These are phyloP conservation scores for Physocephala rufipes DNA, from an alignment of 2,888 invertebrate species.

Conservation along the genomic window DNA sequence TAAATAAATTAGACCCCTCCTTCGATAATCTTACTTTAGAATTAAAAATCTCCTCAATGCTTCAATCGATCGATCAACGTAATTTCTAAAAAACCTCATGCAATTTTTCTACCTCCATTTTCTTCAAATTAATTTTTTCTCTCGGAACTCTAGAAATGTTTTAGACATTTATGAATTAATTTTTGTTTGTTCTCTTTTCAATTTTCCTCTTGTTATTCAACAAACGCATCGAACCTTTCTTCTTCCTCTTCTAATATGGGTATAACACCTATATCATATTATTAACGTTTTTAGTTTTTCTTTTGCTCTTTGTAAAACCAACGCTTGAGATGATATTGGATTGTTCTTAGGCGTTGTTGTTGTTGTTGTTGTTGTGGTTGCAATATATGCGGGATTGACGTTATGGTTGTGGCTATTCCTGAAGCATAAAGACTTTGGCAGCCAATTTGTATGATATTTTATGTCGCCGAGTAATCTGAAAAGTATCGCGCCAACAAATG, in stretches of 20 bases:
- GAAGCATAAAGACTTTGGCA: slow-evolving; percentile 22
- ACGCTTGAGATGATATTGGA: slow-evolving; percentile 16
- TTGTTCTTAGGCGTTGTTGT: background rate
- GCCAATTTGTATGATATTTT: slow-evolving; percentile 27
- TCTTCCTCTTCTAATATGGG: background rate
- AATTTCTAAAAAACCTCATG: no score
- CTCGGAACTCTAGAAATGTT: background rate
- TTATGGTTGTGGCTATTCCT: slow-evolving; percentile 2
- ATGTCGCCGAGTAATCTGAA: slow-evolving; percentile 16
- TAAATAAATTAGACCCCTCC: no score
- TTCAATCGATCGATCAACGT: no score
- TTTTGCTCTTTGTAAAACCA: background rate
- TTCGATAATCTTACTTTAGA: no score
- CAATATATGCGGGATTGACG: background rate
- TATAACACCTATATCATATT: no score
- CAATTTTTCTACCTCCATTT: background rate
- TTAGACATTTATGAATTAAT: slow-evolving; percentile 17
- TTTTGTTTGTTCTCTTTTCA: background rate
- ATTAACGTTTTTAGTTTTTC: background rate
- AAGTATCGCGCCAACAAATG: slow-evolving; percentile 15
- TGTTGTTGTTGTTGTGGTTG: no score
- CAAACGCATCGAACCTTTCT: background rate
- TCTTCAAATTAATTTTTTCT: background rate
- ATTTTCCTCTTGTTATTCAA: background rate
- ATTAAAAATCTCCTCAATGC: no score